Conservation (phyloP, 2,113 vertebrate species). For the Arvicanthis niloticus region DNA sequence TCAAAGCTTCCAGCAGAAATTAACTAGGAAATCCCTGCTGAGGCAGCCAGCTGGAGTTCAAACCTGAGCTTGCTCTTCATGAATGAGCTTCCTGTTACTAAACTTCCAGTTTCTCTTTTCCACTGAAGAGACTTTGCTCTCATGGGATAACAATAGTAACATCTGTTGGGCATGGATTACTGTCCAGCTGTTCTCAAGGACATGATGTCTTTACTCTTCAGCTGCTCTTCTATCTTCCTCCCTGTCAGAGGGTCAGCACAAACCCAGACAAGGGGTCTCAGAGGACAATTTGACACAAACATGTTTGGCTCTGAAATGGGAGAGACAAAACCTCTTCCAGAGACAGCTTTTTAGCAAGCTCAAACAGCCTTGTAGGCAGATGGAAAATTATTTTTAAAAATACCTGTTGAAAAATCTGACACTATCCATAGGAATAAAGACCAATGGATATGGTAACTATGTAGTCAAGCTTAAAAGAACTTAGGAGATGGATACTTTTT, state of each 20-base stretch:
- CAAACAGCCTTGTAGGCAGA: not conserved
- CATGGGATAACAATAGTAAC: not conserved
- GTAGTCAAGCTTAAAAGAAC: not conserved
- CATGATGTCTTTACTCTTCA: not conserved
- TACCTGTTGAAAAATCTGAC: not conserved
- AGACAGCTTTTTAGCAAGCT: not conserved
- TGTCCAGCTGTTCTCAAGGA: not conserved
- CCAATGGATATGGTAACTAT: not conserved
- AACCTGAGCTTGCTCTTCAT: not conserved
- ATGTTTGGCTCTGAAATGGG: not conserved
- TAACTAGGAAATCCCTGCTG: too few relatives aligned
- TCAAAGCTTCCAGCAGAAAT: not conserved
- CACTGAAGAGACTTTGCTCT: not conserved
- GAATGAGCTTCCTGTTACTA: not conserved
- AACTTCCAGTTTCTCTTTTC: not conserved
- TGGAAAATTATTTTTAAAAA: not conserved
- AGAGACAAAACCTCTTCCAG: not conserved
- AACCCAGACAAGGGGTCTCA: not conserved
- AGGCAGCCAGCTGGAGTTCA: not conserved
- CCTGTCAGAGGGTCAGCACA: not conserved
- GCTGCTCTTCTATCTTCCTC: not conserved
- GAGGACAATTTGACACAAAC: not conserved
- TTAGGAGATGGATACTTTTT: not conserved
- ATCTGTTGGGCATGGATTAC: not conserved
- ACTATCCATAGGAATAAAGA: not conserved